Evolutionary conservation across 2,888 invertebrate genomes (phyloP), one percentile per base, ranked within the genome.

Genomic region (Xanthorhoe designata): DNA sequence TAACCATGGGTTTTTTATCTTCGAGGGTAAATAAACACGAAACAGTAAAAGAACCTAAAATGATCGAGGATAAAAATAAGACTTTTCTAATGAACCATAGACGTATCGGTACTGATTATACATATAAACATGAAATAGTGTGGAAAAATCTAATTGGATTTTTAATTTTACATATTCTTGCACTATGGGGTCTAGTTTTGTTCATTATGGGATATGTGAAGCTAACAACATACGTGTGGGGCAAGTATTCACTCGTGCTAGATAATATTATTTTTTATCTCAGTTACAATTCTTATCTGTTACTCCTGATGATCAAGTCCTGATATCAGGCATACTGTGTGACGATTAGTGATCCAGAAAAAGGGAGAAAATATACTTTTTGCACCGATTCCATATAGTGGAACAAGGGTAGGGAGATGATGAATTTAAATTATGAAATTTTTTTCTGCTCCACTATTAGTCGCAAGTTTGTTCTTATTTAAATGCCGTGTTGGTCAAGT

Each of bases 71-170:
- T 13, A 53, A 51, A 49, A 49, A 17, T 52, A 38, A 52, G 57
- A 47, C 4, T 13, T 57, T 29, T 32, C 15, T 8, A 3, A 13
- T 35, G 19, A 24, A 13, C 18, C 55, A 17, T 24, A 52, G 15
- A 9, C 18, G 53, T 47, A 61, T 66, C 18, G 66, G 61, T 42
- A 66, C 66, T 0, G 89, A 89, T 77, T 83, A 79, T 62, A 75
- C 79, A 0, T 87, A 82, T 63, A 85, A 81, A 89, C 88, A 94
- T 93, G 69, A 94, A 80, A 90, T 95, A 13, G 95, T 95, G 2
- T 96, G 96, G 96, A 89, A 85, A 70, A 96, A 96, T 80, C 94
- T 90, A 0, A 90, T 95, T 17, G 95, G 94, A 38, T 95, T 95
- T 78, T 68, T 95, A 1, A 64, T 92, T 0, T 76, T 95, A 15